These are phyloP conservation scores for Sarcophilus harrisii DNA, from an alignment of 2,797 vertebrate species.

Conservation along the genomic window DNA sequence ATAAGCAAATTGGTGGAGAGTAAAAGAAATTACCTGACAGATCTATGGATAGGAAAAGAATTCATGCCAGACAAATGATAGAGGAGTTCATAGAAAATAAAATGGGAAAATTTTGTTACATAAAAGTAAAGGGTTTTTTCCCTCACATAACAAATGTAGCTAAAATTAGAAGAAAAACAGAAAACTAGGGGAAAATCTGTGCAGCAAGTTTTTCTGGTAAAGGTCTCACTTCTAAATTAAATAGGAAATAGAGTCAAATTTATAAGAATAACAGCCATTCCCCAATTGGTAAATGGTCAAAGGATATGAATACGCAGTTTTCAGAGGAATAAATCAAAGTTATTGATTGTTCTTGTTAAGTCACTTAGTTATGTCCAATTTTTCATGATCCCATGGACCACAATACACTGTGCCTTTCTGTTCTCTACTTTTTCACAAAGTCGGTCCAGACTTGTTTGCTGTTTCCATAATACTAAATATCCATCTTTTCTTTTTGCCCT, in stretches of 20 bases:
- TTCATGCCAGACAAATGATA: neutral
- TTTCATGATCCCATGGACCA: neutral
- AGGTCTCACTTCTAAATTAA: neutral
- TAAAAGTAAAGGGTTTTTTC: neutral
- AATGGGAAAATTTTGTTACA: neutral
- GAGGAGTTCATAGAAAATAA: neutral
- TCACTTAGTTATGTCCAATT: neutral
- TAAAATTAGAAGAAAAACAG: neutral
- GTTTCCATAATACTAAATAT: neutral
- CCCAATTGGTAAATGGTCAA: neutral
- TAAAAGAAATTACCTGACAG: neutral
- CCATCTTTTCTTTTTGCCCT: neutral
- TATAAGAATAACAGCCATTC: neutral
- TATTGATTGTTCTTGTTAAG: neutral
- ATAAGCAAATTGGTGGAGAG: neutral
- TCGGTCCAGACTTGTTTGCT: neutral
- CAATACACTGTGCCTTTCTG: neutral
- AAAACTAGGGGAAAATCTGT: neutral
- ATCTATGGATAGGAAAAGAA: neutral
- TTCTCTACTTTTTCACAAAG: neutral
- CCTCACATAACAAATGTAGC: neutral
- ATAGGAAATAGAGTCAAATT: neutral
- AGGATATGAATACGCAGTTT: neutral
- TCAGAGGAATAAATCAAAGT: neutral
- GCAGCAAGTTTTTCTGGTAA: neutral